Evolutionary conservation across 2,113 vertebrate species (phyloP).

Genomic region (Callorhinus ursinus): DNA sequence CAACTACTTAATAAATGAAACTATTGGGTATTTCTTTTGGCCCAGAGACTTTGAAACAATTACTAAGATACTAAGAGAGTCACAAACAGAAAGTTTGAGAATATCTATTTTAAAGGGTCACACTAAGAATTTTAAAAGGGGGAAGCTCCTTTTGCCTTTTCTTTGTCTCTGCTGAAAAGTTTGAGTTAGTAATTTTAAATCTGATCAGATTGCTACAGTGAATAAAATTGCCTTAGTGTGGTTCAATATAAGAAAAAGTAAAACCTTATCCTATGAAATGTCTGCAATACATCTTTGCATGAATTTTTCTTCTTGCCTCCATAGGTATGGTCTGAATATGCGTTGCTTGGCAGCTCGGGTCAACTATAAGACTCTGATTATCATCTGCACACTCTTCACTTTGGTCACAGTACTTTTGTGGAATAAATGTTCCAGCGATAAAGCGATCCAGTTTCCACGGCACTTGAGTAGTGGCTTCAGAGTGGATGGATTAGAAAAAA

Average conservation of each 20-base stretch:
- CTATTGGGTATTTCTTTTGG: not conserved
- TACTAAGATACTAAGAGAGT: not conserved
- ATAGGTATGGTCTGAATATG: conserved; percentile 95
- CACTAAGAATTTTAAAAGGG: not conserved
- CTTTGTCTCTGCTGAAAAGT: not conserved
- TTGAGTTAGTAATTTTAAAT: conserved; percentile 36
- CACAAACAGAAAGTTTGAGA: not conserved
- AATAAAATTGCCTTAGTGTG: not conserved
- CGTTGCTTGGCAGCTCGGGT: conserved; percentile 97
- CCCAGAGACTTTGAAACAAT: not conserved
- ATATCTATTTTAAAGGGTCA: not conserved
- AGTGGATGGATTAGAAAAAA: conserved; percentile 84
- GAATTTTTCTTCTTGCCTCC: conserved; percentile 48
- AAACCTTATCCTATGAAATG: not conserved
- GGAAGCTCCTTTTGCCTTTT: not conserved
- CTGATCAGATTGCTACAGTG: not conserved
- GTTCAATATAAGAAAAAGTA: not conserved
- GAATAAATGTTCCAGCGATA: conserved; percentile 94
- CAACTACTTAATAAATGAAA: conserved; percentile 19
- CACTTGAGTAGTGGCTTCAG: conserved; percentile 81
- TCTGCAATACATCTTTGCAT: not conserved
- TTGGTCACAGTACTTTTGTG: conserved; percentile 95
- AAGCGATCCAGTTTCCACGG: conserved; percentile 83
- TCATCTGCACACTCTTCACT: conserved; percentile 95
- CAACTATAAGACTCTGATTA: conserved; percentile 97